These are phyloP conservation scores for Drosophila fulvimacula DNA, from an alignment of 2,888 invertebrate species.

Conservation along the genomic window DNA sequence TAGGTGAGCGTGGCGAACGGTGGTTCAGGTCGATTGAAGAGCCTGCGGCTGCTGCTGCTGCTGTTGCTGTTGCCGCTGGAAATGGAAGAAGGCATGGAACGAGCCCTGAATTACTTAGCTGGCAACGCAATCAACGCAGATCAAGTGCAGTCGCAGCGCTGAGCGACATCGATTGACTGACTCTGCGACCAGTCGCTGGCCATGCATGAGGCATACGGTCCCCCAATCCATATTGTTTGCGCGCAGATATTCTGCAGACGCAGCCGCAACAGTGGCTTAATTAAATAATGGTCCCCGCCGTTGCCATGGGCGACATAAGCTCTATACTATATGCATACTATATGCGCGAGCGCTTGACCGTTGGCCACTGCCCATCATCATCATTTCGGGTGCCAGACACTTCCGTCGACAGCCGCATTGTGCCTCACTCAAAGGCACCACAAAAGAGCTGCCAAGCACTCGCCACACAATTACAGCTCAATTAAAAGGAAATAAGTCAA, in stretches of 20 bases:
- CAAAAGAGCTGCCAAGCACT: conserved; percentile 15
- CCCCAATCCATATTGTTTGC: conserved; percentile 28
- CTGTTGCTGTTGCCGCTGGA: conserved; percentile 39
- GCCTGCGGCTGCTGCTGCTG: conserved; percentile 40
- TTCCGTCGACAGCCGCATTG: conserved; percentile 57
- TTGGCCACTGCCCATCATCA: conserved; percentile 52
- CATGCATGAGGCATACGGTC: conserved; percentile 44
- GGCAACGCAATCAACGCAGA: conserved; percentile 1
- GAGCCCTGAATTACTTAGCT: conserved; percentile 21
- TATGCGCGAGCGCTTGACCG: not conserved
- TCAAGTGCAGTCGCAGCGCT: conserved; percentile 41
- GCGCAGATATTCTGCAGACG: conserved; percentile 63
- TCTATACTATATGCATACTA: no score
- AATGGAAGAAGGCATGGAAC: conserved; percentile 58
- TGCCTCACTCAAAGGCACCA: conserved; percentile 24
- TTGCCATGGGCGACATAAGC: conserved; percentile 44
- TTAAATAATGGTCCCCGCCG: conserved; percentile 66
- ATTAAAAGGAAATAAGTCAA: conserved; percentile 5
- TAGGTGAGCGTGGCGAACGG: conserved; percentile 64
- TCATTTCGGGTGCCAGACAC: conserved; percentile 69
- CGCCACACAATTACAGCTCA: not conserved
- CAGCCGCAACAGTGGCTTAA: conserved; percentile 46
- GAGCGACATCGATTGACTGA: conserved; percentile 66
- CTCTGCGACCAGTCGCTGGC: conserved; percentile 26
- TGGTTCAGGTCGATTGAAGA: conserved; percentile 14